Base-by-base conservation (phyloP, 2,113 vertebrate species). In the Eudorcas thomsonii region DNA sequence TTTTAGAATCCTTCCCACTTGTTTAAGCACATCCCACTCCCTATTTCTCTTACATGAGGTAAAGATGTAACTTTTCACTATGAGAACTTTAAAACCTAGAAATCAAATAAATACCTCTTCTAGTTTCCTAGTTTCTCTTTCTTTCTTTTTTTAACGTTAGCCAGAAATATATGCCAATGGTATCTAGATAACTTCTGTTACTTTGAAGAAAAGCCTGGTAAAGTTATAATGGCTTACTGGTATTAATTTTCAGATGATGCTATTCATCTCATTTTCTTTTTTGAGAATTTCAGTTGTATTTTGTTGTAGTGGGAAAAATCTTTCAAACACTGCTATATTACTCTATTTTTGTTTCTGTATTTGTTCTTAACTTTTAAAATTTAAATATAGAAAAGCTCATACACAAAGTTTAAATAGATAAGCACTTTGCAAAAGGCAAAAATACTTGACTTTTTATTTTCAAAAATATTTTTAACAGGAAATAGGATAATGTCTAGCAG, bases 1-100 rank as follows among this genome's bases (percentile, higher is more conserved):
- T n/a, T 64, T 67, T 81, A 55, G 25, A 82, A 3, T 1, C 6
- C 19, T 88, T 21, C 14, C 3, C 7, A 50, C 14, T 85, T 33
- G 10, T 17, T 64, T 23, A 26, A 25, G 9, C 5, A 11, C 9
- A 25, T 5, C 1, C 36, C 71, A 74, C 2, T 12, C 1, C 1
- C 3, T 43, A 64, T 6, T 81, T n/a, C 67, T 48, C 30, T 71
- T 14, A 89, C 3, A 6, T n/a, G 77, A 60, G 13, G 8, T 25
- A 60, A 89, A 7, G 8, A 9, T 39, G 21, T 39, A 26, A 89
- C 2, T 71, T 81, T 28, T 81, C 30, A 48, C 11, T 7, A 92
- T 8, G 15, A 90, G 36, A 11, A 71, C 17, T 71, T 11, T 23
- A 77, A 33, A 39, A 2, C 33, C 15, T 82, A 26, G 13, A 86